These are phyloP conservation scores for Campylomormyrus tamandua DNA, from an alignment of 2,113 vertebrate genomes.

Conservation along the genomic window DNA sequence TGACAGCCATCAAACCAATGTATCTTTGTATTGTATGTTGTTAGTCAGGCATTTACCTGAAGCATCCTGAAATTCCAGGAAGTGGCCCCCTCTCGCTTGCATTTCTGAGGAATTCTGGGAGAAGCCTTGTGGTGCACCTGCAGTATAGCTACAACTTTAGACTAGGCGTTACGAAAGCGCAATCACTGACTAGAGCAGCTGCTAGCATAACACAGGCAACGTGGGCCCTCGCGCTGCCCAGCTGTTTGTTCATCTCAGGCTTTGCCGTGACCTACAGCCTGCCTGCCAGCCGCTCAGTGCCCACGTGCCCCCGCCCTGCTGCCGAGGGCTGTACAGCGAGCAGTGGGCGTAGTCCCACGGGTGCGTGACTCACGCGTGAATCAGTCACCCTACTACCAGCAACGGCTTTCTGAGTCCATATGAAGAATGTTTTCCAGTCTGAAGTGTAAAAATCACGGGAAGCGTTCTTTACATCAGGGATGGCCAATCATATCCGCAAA, in stretches of 20 bases:
- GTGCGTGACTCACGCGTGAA: not conserved
- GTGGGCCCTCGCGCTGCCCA: not conserved
- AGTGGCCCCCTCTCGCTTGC: not conserved
- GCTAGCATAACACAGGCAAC: not conserved
- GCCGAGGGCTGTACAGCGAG: not conserved
- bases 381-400: constrained; percentile 9
- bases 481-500: no score
- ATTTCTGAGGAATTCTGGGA: not conserved
- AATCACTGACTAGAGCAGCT: not conserved
- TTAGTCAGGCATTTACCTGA: not conserved
- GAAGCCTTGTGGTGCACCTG: not conserved
- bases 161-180: not conserved
- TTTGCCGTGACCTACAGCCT: not conserved
- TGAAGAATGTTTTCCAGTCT: not conserved
- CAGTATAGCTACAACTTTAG: not conserved
- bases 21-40: not conserved
- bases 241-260: not conserved
- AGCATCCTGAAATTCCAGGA: not conserved
- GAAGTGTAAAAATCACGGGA: not conserved
- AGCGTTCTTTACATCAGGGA: not conserved
- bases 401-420: not conserved
- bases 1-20: not conserved
- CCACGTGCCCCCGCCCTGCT: not conserved
- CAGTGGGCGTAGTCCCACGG: not conserved
- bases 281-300: not conserved